phyloP scores from a whole-genome alignment of 2,888 invertebrate genomes.

The Lapara coniferarum region DNA sequence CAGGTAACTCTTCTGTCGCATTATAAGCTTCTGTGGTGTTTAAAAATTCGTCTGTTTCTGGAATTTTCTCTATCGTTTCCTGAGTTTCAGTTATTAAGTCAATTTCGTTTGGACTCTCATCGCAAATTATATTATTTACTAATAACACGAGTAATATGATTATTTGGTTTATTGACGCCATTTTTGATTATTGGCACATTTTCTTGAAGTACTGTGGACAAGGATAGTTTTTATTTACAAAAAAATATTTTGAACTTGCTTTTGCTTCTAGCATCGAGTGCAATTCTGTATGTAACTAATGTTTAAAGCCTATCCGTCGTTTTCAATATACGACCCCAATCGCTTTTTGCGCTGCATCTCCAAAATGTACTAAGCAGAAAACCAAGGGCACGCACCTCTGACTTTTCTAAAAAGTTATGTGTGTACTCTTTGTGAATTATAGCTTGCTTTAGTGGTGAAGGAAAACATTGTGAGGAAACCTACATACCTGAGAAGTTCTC shows the following conservation, averaged over 20 bases:
- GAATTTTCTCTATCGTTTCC: not conserved
- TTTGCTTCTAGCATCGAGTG: not conserved
- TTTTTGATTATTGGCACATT: slow-evolving; percentile 36
- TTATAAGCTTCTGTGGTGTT: slow-evolving; percentile 24
- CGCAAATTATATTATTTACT: not conserved
- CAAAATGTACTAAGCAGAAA: too few species aligned
- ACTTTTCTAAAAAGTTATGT: too few species aligned
- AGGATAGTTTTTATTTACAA: not conserved
- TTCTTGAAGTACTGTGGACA: slow-evolving; percentile 34
- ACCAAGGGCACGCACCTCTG: too few species aligned
- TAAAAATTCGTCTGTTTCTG: not conserved
- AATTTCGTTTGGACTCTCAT: not conserved
- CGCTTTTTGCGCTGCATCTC: too few species aligned
- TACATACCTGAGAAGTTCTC: too few species aligned
- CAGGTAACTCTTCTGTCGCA: slow-evolving; percentile 16
- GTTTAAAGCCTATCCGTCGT: too few species aligned
- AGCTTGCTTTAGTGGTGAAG: too few species aligned
- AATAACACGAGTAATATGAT: slow-evolving; percentile 35
- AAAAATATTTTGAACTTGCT: not conserved
- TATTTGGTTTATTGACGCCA: slow-evolving; percentile 35
- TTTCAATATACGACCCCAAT: too few species aligned
- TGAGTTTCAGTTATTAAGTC: not conserved
- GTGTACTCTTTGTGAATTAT: too few species aligned
- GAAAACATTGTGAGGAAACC: too few species aligned
- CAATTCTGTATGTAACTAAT: not conserved